Evolutionary conservation across 2,888 invertebrate genomes (phyloP).

Genomic region (Pyrgus malvae): DNA sequence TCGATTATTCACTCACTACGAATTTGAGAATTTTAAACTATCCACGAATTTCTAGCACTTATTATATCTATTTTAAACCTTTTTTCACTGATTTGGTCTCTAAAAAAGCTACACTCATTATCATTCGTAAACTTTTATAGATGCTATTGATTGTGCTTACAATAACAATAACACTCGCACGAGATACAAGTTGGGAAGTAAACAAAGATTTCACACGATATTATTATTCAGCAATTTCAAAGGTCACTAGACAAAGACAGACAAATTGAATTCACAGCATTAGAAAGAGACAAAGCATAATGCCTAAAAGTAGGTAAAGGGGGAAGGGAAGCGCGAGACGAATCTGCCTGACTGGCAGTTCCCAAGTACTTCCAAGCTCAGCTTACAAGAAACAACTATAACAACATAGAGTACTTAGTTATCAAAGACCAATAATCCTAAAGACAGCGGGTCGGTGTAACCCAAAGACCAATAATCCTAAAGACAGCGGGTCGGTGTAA

Average conservation of each 20-base stretch:
- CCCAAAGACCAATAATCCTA: too few species aligned
- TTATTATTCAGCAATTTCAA: conserved; percentile 74
- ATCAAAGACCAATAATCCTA: too few species aligned
- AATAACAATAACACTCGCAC: conserved; percentile 78
- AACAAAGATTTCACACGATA: conserved; percentile 71
- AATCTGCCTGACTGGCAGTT: conserved; percentile 7
- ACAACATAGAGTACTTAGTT: too few species aligned
- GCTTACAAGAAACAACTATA: neutral
- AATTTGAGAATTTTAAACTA: conserved; percentile 60
- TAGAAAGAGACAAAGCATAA: conserved; percentile 47
- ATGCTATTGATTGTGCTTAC: conserved; percentile 58
- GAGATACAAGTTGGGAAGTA: conserved; percentile 65
- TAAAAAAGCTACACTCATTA: conserved; percentile 15
- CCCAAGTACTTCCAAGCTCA: too few species aligned
- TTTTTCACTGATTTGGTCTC: conserved; percentile 23
- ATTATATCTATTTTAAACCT: conserved; percentile 10
- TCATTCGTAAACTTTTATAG: conserved; percentile 31
- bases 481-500: too few species aligned
- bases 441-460: too few species aligned
- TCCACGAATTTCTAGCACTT: conserved; percentile 31
- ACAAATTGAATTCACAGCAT: conserved; percentile 20
- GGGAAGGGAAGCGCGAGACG: conserved; percentile 44
- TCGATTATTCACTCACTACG: conserved; percentile 74
- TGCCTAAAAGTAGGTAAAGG: conserved; percentile 35
- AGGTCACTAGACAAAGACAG: conserved; percentile 66